Percentiles rank a stretch among this genome's conserved stretches.
These are phyloP conservation scores for Brenthis daphne DNA, from an alignment of 2,888 invertebrate species.

Conservation along the genomic window DNA sequence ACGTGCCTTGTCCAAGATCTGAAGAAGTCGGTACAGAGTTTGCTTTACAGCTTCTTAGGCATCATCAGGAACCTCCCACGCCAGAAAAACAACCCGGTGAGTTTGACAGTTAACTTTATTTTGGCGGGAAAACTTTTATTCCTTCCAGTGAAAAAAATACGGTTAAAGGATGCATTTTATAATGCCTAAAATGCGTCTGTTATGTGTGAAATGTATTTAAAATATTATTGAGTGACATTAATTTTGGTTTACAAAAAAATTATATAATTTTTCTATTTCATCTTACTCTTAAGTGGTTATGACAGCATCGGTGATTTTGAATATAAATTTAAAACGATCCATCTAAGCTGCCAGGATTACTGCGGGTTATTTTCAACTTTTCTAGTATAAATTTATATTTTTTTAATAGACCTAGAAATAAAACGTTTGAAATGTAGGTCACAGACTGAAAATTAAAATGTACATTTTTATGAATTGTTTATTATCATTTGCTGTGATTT, in stretches of 20 bases:
- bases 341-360: constrained; percentile 18
- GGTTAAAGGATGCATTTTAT: not conserved
- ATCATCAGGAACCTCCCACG: constrained; percentile 50
- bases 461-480: constrained; percentile 22
- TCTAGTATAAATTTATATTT: constrained; percentile 8
- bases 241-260: not conserved
- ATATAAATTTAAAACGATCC: constrained; percentile 16
- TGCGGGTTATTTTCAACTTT: constrained; percentile 9
- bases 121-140: constrained; percentile 43
- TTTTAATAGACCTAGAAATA: constrained; percentile 3
- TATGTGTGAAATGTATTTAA: not conserved
- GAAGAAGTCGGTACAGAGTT: constrained; percentile 79
- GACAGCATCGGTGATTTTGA: constrained; percentile 22
- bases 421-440: constrained; percentile 22
- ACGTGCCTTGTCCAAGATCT: constrained; percentile 76
- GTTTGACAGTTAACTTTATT: constrained; percentile 20
- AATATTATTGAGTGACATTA: not conserved
- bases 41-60: constrained; percentile 62
- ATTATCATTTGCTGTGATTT: constrained; percentile 13
- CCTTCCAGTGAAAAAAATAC: constrained; percentile 1
- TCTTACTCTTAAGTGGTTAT: constrained; percentile 17
- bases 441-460: constrained; percentile 22
- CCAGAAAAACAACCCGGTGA: constrained; percentile 59
- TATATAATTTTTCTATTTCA: constrained; percentile 6
- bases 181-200: not conserved